These are phyloP conservation scores for Lepidurus packardi DNA, from an alignment of 1,140 invertebrate genomes.

Conservation along the genomic window DNA sequence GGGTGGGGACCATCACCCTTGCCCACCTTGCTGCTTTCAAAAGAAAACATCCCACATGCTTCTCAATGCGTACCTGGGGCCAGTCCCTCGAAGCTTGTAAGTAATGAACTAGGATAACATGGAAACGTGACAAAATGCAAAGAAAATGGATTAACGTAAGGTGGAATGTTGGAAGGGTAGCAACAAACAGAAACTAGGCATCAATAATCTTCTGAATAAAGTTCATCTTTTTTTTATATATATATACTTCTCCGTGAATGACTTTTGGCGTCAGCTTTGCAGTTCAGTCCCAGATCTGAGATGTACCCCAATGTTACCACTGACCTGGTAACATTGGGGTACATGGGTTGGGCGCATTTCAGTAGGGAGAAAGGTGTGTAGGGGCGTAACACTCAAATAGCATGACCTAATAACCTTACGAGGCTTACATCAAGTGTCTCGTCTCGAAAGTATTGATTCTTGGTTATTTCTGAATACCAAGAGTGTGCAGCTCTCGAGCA, in stretches of 20 bases:
- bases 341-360: neutral
- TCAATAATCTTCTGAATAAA: no score
- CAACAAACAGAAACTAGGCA: neutral
- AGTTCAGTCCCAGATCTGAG: neutral
- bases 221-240: no score
- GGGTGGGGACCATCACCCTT: neutral
- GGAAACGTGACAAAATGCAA: neutral
- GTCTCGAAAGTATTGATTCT: neutral
- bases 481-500: neutral
- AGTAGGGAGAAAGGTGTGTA: neutral
- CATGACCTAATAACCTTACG: slow-evolving; percentile 9
- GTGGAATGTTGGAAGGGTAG: neutral
- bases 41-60: neutral
- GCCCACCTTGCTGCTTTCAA: neutral
- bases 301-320: no score
- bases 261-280: no score
- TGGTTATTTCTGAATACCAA: neutral
- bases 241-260: no score
- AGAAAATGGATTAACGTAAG: neutral
- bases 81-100: neutral
- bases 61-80: neutral
- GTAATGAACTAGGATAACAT: neutral
- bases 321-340: neutral
- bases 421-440: neutral
- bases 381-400: neutral